Evolutionary conservation across 2,113 vertebrate species (phyloP), one percentile per base, ranked within the genome.

Genomic region (Gavia stellata): DNA sequence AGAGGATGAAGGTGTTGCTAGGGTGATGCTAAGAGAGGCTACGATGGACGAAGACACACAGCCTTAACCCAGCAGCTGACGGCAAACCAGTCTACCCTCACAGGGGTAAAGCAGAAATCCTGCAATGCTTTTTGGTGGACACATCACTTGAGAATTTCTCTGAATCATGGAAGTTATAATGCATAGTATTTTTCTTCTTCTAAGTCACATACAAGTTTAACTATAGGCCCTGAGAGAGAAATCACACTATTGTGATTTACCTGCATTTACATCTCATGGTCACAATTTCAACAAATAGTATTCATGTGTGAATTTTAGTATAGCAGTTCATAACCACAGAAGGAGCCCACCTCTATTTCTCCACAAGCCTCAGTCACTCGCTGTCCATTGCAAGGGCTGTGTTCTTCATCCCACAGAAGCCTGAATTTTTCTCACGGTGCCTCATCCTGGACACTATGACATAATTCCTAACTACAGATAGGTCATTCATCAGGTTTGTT

Each of bases 351-450:
- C 26, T 67, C 40, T 3, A 14, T 26, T 85, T 73, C 16, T 40
- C 36, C 29, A 58, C 16, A 74, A 34, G 49, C 11, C 7, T 70
- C 34, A 31, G 34, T 6, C 42, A n/a, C 12, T 9, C 0, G 0
- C 24, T 8, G 2, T 3, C 23, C 74, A 36, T 14, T 67, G n/a
- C 42, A 55, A 72, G n/a, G n/a, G n/a, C n/a, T n/a, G n/a, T 42
- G 9, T 7, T 88, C 58, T 31, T 56, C 2, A 1, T 34, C 21
- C 14, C 21, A n/a, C 34, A 66, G 10, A 79, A 44, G 26, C 10
- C 75, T 26, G 5, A 23, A 29, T 65, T 88, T 77, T 50, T 56
- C 23, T 47, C 23, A 40, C 14, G 29, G 6, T 44, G 45, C 13
- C 13, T 53, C 59, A 62, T 49, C 40, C 45, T 71, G 15, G 33